Evolutionary conservation across 2,113 vertebrate species (phyloP).

Genomic region (Sterna hirundo): DNA sequence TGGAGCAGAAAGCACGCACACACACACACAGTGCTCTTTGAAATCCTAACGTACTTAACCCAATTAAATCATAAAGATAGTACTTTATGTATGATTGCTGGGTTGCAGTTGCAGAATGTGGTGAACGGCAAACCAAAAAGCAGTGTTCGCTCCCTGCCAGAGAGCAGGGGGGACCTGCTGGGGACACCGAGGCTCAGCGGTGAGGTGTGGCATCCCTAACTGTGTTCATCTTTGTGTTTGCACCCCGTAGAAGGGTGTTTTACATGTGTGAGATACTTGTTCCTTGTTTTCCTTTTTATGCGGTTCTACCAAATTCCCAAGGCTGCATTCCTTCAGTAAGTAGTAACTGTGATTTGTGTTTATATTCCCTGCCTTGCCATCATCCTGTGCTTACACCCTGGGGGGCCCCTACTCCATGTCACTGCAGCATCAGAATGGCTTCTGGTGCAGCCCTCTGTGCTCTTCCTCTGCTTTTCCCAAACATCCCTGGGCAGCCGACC

Average conservation of each 20-base stretch:
- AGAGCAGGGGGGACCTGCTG: neutral
- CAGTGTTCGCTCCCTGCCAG: neutral
- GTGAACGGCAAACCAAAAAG: neutral
- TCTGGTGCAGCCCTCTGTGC: neutral
- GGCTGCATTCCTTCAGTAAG: neutral
- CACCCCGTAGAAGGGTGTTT: neutral
- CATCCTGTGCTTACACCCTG: neutral
- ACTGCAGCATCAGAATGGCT: neutral
- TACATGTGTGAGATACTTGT: neutral
- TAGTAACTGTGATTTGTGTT: neutral
- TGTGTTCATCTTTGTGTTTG: neutral
- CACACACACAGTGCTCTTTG: neutral
- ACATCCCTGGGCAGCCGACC: neutral
- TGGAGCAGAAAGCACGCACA: neutral
- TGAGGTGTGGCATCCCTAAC: neutral
- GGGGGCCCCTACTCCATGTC: neutral
- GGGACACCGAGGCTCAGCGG: neutral
- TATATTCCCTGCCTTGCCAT: neutral
- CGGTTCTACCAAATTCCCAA: neutral
- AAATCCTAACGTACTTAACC: slow-evolving; percentile 24
- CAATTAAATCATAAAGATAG: slow-evolving; percentile 9
- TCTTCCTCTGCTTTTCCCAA: neutral
- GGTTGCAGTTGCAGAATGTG: neutral
- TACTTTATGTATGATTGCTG: neutral
- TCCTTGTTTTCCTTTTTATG: neutral